Percentiles rank a stretch among this genome's conserved stretches.
These are phyloP conservation scores for Erithacus rubecula DNA, from an alignment of 2,797 vertebrate species.

Conservation along the genomic window DNA sequence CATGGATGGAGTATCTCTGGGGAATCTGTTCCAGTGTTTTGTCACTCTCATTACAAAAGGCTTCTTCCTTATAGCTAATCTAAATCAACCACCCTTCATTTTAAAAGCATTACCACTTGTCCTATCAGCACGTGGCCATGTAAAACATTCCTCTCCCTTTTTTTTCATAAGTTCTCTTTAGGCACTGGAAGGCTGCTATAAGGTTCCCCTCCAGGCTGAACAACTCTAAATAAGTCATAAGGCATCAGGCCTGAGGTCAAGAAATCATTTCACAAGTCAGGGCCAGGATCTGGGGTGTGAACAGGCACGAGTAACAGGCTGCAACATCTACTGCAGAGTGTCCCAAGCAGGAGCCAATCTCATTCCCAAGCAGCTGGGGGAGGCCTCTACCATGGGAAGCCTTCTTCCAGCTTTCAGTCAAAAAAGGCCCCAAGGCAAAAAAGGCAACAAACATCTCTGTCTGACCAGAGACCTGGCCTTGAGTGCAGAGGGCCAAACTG, in stretches of 20 bases:
- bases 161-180: background rate
- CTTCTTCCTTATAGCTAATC: background rate
- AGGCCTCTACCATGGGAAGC: background rate
- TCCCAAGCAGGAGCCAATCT: background rate
- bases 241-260: background rate
- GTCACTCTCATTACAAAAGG: background rate
- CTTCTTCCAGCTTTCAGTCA: background rate
- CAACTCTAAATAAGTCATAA: background rate
- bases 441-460: background rate
- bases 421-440: background rate
- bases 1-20: background rate
- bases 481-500: background rate
- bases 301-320: background rate
- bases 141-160: background rate
- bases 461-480: background rate
- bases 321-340: background rate
- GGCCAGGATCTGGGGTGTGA: background rate
- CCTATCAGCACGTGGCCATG: background rate
- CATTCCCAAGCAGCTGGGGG: background rate
- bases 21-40: background rate
- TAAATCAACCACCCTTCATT: background rate
- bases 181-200: background rate
- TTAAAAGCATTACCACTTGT: background rate
- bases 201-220: background rate
- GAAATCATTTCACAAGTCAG: background rate